Conservation (phyloP, 2,797 vertebrate species). For the Pogoniulus pusillus region DNA sequence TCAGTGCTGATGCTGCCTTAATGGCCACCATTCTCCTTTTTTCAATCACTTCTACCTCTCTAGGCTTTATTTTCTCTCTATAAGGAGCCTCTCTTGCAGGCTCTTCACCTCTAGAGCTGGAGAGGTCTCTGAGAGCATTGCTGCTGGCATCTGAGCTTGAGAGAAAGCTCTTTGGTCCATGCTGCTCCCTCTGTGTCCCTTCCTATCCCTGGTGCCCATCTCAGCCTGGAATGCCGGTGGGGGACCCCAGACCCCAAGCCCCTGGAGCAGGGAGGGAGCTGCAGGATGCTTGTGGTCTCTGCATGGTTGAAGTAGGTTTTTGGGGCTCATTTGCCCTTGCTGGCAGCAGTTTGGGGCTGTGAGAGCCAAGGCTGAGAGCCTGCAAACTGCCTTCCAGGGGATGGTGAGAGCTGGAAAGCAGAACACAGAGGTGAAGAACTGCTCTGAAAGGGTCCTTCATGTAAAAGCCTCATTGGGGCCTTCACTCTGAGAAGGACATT, state of each 20-base stretch:
- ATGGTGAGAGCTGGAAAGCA: rapidly evolving
- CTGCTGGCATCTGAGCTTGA: not conserved
- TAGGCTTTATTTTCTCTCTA: not conserved
- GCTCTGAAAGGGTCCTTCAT: rapidly evolving
- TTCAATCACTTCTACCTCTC: not conserved
- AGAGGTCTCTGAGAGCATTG: not conserved
- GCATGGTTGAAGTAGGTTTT: not conserved
- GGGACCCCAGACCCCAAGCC: not conserved
- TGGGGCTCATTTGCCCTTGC: rapidly evolving
- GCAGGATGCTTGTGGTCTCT: not conserved
- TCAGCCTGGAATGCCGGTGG: not conserved
- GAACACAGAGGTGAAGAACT: not conserved
- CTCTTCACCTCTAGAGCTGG: not conserved
- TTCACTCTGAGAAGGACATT: too few species aligned
- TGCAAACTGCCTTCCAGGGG: rapidly evolving
- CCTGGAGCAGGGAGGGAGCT: not conserved
- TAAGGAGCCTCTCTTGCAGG: not conserved
- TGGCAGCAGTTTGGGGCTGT: not conserved
- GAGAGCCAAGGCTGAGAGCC: not conserved
- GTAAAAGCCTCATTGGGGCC: not conserved
- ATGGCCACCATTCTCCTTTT: rapidly evolving
- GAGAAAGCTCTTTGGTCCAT: not conserved
- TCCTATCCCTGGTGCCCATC: rapidly evolving
- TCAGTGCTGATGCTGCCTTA: not conserved
- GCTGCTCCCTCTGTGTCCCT: not conserved